Evolutionary conservation across 2,113 vertebrate genomes (phyloP), one percentile per base, ranked within the genome.

Genomic region (Murina feae): DNA sequence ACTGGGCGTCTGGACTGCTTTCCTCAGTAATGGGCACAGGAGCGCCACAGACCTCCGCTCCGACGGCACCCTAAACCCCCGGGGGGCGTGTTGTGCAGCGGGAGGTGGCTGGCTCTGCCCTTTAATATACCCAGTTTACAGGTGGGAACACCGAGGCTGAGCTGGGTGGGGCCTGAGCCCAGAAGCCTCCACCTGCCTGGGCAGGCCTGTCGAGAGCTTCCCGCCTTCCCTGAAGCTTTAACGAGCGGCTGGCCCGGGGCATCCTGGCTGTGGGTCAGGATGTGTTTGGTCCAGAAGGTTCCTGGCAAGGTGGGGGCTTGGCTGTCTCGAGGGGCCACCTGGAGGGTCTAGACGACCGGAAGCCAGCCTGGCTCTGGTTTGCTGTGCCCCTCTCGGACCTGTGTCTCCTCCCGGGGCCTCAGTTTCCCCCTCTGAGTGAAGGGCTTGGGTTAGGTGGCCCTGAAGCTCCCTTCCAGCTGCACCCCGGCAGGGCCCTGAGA

Each of bases 161-260:
- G 44, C 4, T 0, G 11, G 3, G 28, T 6, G 49, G 63, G 83
- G 23, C 10, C 28, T 2, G 9, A 21, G 55, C 68, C 72, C 21
- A 6, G 79, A 86, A 68, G 86, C 86, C 25, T 1, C 47, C 9
- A 1, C 80, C 84, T 32, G 90, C 71, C 5, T 68, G 91, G 89
- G 55, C 30, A 20, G 90, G 49, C 66, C 0, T 4, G 63, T 78
- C 88, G 37, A 18, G 58, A 78, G 9, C 76, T 72, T 91, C 53
- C 63, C 71, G 49, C 32, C 65, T 75, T 69, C 79, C 88, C 55
- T 28, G 85, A 75, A 75, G 83, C 89, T 96, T 97, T 97, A 97
- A 97, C 2, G 35, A 98, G 98, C 85, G 44, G 86, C 89, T 97
- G 95, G 96, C 97, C 96, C 60, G 0, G 94, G 97, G 91, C 93